Evolutionary conservation across 2,113 vertebrate species (phyloP), one percentile per base, ranked within the genome.

Genomic region (Mustela lutreola): DNA sequence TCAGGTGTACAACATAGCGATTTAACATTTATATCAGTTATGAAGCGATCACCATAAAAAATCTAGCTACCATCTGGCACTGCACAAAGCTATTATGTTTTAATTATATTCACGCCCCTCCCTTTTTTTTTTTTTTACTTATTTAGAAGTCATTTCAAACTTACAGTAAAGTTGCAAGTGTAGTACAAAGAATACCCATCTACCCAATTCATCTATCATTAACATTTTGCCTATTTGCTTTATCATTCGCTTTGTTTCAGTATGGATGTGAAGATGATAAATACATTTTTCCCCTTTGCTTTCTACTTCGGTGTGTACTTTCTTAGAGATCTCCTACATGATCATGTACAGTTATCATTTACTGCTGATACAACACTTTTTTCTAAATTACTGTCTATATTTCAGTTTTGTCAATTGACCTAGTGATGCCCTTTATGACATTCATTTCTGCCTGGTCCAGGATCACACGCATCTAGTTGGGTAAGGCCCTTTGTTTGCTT

Each of bases 141-240:
- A 79, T 94, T 92, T 73, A 71, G 75, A 96, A 94, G 76, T 93
- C 89, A 91, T 94, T 83, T 91, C 31, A 42, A 81, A n/a, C 94
- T 90, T 85, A 73, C 11, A 31, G 18, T 92, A 73, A 83, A 95
- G 31, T 94, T 78, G 12, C 19, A 90, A 84, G 48, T 75, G 48
- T 28, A 83, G 11, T 56, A 73, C 42, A 92, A 76, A 75, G 45
- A 82, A 85, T 16, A 63, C 10, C 18, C 48, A 5, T 79, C 31
- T 58, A 65, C 14, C 39, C 65, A 76, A 26, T 56, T 92, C 26
- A 70, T 65, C 56, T 79, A 1, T 48, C 58, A 31, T 80, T 76
- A 93, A 82, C 24, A 53, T 62, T 81, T 78, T 91, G 48, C 14
- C 10, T 53, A 65, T 65, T 56, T 91, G 28, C n/a, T 89, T 96